A percentile compares a stretch with the other conserved stretches of the same genome.
Conservation (phyloP, 2,113 vertebrate genomes). For the Buteo buteo region DNA sequence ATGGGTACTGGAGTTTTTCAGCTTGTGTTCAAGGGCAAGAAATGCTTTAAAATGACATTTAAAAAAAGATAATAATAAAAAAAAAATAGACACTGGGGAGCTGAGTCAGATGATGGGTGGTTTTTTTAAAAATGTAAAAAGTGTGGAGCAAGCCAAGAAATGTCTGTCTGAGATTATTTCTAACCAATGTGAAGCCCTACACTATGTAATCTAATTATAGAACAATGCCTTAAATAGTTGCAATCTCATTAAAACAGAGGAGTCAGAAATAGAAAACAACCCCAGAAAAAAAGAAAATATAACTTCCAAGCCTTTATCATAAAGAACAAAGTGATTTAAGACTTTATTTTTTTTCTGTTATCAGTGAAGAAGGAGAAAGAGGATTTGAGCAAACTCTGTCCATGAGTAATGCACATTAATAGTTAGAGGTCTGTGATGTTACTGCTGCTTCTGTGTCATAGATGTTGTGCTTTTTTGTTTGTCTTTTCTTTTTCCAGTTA, state of each 20-base stretch:
- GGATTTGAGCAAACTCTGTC: rapidly evolving
- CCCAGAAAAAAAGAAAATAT: too few relatives aligned
- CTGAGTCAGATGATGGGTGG: neutral
- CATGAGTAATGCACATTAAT: neutral
- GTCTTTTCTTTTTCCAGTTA: neutral
- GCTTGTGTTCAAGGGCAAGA: neutral
- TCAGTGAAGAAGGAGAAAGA: neutral
- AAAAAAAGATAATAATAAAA: neutral
- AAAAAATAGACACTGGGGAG: neutral
- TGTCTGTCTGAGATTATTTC: neutral
- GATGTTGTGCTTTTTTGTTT: neutral
- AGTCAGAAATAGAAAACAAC: neutral
- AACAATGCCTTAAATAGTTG: neutral
- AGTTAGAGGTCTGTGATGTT: neutral
- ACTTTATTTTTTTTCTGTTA: neutral
- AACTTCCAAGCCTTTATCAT: neutral
- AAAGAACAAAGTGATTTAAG: neutral
- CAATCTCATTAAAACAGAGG: neutral
- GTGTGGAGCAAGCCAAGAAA: neutral
- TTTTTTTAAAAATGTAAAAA: neutral
- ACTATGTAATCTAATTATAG: neutral
- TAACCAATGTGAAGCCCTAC: neutral
- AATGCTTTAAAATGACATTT: neutral
- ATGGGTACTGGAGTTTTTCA: neutral
- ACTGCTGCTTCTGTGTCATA: neutral